Evolutionary conservation across 1,140 invertebrate species (phyloP).

Genomic region (Drosophila takahashii): DNA sequence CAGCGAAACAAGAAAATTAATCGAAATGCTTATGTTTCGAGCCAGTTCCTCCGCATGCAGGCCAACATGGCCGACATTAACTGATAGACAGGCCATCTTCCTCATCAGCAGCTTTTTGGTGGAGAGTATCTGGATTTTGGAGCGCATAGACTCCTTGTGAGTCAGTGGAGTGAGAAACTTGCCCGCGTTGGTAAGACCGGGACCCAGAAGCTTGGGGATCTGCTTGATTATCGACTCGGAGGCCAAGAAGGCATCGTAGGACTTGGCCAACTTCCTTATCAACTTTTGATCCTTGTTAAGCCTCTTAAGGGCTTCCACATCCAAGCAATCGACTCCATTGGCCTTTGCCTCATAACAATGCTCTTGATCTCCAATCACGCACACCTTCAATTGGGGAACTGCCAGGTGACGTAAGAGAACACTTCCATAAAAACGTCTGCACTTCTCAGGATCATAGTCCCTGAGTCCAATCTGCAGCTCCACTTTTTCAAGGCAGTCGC

Average conservation of each 20-base stretch:
- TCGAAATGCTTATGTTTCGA: slow-evolving; percentile 10
- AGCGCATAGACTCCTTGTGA: slow-evolving; percentile 11
- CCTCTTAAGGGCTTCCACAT: slow-evolving; percentile 2
- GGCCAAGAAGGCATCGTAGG: slow-evolving; percentile 8
- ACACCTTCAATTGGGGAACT: slow-evolving; percentile 13
- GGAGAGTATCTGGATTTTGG: slow-evolving; percentile 10
- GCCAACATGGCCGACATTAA: slow-evolving; percentile 15
- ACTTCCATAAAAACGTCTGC: slow-evolving; percentile 10
- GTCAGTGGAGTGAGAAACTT: slow-evolving; percentile 11
- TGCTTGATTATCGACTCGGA: slow-evolving; percentile 15
- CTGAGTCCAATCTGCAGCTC: slow-evolving; percentile 22
- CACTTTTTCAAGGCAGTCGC: neutral
- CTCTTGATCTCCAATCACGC: slow-evolving; percentile 13
- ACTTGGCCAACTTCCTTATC: slow-evolving; percentile 6
- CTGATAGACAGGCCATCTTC: slow-evolving; percentile 5
- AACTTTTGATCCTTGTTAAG: slow-evolving; percentile 5
- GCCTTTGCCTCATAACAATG: slow-evolving; percentile 16
- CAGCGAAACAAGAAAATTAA: slow-evolving; percentile 17
- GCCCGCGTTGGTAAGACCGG: slow-evolving; percentile 10
- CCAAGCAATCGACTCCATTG: slow-evolving; percentile 2
- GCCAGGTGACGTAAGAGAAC: slow-evolving; percentile 14
- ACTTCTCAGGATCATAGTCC: slow-evolving; percentile 10
- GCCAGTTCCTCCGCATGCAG: neutral
- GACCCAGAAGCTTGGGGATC: neutral
- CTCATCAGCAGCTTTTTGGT: slow-evolving; percentile 1